A percentile compares a stretch with the other conserved stretches of the same genome.
These are phyloP conservation scores for Tragelaphus oryx DNA, from an alignment of 2,797 vertebrate genomes.

Conservation along the genomic window DNA sequence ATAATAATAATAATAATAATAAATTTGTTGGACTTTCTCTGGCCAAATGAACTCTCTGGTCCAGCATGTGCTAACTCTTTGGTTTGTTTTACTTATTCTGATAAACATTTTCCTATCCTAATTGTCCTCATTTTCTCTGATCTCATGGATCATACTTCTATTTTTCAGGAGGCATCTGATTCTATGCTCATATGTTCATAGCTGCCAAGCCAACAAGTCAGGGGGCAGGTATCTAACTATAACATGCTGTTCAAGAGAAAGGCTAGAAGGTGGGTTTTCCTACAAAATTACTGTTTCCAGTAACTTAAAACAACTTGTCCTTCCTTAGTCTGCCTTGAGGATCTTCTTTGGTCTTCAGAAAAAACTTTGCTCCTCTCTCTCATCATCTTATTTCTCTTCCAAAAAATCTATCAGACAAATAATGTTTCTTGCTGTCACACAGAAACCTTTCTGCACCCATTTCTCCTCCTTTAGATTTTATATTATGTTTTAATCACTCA, in stretches of 20 bases:
- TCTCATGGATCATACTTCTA: not conserved
- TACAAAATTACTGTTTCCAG: not conserved
- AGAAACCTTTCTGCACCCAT: not conserved
- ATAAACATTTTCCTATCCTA: not conserved
- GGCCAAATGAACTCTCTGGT: not conserved
- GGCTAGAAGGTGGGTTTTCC: not conserved
- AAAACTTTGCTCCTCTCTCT: not conserved
- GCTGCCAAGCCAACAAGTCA: not conserved
- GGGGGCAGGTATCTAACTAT: too few species aligned
- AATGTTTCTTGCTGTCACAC: not conserved
- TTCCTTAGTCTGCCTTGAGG: not conserved
- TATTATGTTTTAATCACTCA: conserved; percentile 10
- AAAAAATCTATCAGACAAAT: not conserved
- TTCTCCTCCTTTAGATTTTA: conserved; percentile 4
- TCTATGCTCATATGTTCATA: not conserved
- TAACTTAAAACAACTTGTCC: not conserved
- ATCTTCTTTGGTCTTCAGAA: conserved; percentile 20
- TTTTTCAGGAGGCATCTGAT: not conserved
- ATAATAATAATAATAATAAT: too few species aligned
- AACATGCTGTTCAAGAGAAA: not conserved
- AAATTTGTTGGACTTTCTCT: not conserved
- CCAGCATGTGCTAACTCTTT: not conserved
- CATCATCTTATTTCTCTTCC: not conserved
- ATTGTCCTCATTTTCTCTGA: not conserved
- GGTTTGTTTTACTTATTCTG: not conserved